phyloP scores from a whole-genome alignment of 2,113 vertebrate species.

The Bos indicus region DNA sequence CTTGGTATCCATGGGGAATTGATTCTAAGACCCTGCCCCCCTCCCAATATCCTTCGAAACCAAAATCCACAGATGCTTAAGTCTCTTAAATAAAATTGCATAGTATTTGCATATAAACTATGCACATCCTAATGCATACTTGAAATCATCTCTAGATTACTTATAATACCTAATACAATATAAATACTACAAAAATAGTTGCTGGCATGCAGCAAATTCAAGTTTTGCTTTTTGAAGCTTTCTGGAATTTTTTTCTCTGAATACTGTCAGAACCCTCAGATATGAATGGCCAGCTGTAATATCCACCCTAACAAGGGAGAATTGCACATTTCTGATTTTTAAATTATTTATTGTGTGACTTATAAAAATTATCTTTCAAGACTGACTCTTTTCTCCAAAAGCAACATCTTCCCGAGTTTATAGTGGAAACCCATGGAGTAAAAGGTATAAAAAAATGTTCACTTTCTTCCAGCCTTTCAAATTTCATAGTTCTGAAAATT shows the following conservation, averaged over 20 bases:
- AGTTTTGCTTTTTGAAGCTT: not conserved
- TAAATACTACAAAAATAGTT: not conserved
- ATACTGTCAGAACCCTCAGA: not conserved
- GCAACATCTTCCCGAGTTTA: not conserved
- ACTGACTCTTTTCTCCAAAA: conserved; percentile 16
- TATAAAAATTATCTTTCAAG: not conserved
- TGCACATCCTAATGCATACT: not conserved
- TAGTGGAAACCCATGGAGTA: not conserved
- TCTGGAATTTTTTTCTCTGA: not conserved
- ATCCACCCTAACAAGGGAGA: not conserved
- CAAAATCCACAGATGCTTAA: not conserved
- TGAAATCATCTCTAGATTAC: not conserved
- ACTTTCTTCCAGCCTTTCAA: not conserved
- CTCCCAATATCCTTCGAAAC: not conserved
- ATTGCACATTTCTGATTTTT: not conserved
- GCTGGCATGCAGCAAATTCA: not conserved
- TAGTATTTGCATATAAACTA: not conserved
- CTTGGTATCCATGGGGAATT: not conserved
- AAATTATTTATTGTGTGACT: not conserved
- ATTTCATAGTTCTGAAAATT: not conserved
- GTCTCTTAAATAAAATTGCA: not conserved
- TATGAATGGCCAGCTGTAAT: not conserved
- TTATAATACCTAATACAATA: not conserved
- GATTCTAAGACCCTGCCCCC: not conserved
- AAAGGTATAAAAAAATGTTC: not conserved